Evolutionary conservation across 2,113 vertebrate species (phyloP).

Genomic region (Gopherus flavomarginatus): DNA sequence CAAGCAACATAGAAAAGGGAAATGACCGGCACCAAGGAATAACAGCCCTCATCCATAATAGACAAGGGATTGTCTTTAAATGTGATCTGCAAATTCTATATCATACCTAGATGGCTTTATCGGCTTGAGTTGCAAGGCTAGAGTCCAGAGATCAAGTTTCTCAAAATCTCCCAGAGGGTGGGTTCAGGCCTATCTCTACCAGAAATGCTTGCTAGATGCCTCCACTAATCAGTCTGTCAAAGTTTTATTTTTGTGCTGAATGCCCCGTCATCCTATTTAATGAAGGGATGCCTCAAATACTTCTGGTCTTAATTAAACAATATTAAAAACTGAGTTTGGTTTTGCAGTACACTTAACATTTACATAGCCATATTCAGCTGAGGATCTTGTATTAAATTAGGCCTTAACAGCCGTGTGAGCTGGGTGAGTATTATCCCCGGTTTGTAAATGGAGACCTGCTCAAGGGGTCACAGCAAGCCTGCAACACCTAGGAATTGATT

Average conservation of each 20-base stretch:
- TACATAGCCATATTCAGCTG: background rate
- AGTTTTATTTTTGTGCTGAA: background rate
- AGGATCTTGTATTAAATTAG: rapidly evolving
- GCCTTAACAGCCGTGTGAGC: rapidly evolving
- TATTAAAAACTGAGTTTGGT: background rate
- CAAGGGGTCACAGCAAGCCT: background rate
- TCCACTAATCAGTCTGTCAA: rapidly evolving
- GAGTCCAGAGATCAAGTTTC: background rate
- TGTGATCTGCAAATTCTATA: rapidly evolving
- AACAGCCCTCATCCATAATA: background rate
- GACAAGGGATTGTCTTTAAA: background rate
- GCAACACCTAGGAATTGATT: background rate
- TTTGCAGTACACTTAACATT: background rate
- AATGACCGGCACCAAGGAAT: background rate
- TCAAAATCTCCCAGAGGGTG: background rate
- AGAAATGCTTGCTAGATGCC: background rate
- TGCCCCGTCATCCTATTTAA: rapidly evolving
- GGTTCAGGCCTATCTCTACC: no score
- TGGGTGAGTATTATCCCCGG: rapidly evolving
- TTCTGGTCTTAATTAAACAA: background rate
- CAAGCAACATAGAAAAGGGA: background rate
- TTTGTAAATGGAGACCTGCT: background rate
- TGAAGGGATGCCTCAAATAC: rapidly evolving
- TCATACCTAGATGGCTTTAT: background rate
- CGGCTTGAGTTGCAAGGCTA: background rate